Conservation (phyloP, 2,888 invertebrate genomes). For the Drosophila buzzatii region DNA sequence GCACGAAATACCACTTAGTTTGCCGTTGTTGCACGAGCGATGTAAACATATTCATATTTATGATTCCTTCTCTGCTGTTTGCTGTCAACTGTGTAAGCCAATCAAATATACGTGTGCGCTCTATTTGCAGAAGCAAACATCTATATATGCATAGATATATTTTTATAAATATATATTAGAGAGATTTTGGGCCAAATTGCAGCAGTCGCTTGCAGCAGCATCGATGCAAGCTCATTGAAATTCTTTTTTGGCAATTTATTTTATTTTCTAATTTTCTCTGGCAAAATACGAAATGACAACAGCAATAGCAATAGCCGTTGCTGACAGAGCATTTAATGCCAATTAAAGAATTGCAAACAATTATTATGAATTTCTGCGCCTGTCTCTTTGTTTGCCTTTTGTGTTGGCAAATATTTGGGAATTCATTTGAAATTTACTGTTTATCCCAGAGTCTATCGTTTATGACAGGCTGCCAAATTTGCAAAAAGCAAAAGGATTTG, state of each 20-base stretch:
- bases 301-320: not conserved
- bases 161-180: not conserved
- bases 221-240: conserved; percentile 1
- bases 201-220: not conserved
- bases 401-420: conserved; percentile 12
- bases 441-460: not conserved
- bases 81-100: conserved; percentile 33
- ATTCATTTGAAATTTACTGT: conserved; percentile 11
- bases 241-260: not conserved
- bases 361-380: conserved; percentile 3
- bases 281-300: not conserved
- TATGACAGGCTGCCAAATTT: conserved; percentile 3
- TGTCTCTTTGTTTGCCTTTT: not conserved
- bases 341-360: conserved; percentile 11
- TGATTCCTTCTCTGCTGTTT: conserved; percentile 20
- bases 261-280: not conserved
- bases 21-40: not conserved
- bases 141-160: not conserved
- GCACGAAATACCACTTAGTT: conserved; percentile 16
- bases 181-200: not conserved
- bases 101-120: conserved; percentile 52
- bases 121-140: not conserved
- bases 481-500: conserved; percentile 1
- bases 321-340: conserved; percentile 8
- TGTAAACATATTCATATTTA: conserved; percentile 25